These are phyloP conservation scores for Ianthella basta DNA, from an alignment of 37 sponge, comb jelly and placozoan genomes.

Conservation along the genomic window DNA sequence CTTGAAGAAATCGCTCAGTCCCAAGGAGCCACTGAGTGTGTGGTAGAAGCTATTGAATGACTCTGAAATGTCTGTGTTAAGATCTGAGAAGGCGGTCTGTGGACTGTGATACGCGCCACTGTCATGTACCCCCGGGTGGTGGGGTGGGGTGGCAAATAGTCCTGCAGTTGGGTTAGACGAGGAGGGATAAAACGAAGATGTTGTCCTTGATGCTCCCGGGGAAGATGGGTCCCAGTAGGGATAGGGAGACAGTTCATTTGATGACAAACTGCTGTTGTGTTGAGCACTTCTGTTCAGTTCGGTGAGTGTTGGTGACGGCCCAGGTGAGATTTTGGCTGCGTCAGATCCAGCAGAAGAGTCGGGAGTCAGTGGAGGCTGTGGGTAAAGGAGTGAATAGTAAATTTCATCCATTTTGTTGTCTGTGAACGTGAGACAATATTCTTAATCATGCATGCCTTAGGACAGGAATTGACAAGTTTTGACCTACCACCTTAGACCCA, in stretches of 20 bases:
- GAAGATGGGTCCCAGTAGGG: background rate
- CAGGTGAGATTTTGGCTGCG: constrained; percentile 8
- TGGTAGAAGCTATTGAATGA: constrained; percentile 11
- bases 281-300: constrained; percentile 43
- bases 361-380: constrained; percentile 25
- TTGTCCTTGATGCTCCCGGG: background rate
- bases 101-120: background rate
- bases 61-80: background rate
- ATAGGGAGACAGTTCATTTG: background rate
- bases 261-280: constrained; percentile 5
- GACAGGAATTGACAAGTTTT: too few species aligned
- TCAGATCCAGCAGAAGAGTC: constrained; percentile 9
- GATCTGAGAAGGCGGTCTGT: background rate
- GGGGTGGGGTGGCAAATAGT: background rate
- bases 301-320: constrained; percentile 56
- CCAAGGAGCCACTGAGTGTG: background rate
- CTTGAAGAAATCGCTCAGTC: constrained; percentile 23
- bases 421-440: too few species aligned
- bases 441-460: too few species aligned
- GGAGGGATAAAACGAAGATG: constrained; percentile 2
- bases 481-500: too few species aligned
- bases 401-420: too few species aligned
- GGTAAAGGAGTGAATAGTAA: background rate
- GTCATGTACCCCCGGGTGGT: constrained; percentile 5
- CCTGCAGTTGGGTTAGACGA: background rate